A percentile compares a stretch with the other conserved stretches of the same genome.
Evolutionary conservation across 2,888 invertebrate species (phyloP).

Genomic region (Antitype chi): DNA sequence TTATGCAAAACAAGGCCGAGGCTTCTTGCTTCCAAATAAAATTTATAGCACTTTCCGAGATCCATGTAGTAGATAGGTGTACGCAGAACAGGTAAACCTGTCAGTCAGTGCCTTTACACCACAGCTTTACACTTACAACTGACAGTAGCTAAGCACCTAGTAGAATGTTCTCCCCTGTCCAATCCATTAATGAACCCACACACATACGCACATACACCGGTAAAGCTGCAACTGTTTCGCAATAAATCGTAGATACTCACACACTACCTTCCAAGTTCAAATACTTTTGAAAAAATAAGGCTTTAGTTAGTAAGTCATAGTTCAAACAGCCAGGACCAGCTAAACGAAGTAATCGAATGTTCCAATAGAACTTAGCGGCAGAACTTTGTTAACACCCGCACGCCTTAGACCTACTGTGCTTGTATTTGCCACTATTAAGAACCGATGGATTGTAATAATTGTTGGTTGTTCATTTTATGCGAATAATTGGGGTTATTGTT

Average conservation of each 20-base stretch:
- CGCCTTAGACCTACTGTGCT: slow-evolving; percentile 41
- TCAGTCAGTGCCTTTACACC: not conserved
- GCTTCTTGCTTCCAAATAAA: not conserved
- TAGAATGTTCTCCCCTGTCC: not conserved
- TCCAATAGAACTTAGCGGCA: slow-evolving; percentile 51
- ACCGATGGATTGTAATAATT: slow-evolving; percentile 47
- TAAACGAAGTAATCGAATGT: slow-evolving; percentile 58
- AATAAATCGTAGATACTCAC: not conserved
- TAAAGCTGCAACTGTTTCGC: not conserved
- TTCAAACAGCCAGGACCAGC: slow-evolving; percentile 29
- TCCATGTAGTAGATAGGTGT: not conserved
- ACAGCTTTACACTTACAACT: too few species aligned
- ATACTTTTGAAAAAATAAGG: slow-evolving; percentile 18
- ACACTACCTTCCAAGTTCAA: not conserved
- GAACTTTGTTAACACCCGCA: slow-evolving; percentile 57
- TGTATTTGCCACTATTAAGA: slow-evolving; percentile 53
- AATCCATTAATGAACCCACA: slow-evolving; percentile 13
- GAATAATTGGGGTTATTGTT: not conserved
- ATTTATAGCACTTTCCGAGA: not conserved
- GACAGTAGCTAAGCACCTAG: not conserved
- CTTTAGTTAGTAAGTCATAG: slow-evolving; percentile 23
- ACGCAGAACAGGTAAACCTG: not conserved
- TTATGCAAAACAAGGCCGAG: not conserved
- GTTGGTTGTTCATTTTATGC: slow-evolving; percentile 7
- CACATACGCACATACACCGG: not conserved